A percentile compares a stretch with the other conserved stretches of the same genome.
phyloP scores from a whole-genome alignment of 1,140 invertebrate species.

The Pectinophora gossypiella region DNA sequence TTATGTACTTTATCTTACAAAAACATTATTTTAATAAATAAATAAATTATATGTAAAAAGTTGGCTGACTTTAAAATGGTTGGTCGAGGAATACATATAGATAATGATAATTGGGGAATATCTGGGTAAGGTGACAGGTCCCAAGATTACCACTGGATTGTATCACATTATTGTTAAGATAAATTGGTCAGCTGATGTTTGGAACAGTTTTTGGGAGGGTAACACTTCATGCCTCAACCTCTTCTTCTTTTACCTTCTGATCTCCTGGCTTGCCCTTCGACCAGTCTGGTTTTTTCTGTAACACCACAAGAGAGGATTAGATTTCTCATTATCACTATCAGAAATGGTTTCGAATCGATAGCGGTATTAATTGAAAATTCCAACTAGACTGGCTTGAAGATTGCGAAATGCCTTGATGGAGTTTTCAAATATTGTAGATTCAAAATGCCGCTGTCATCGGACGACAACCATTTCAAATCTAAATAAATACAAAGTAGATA shows the following conservation, averaged over 20 bases:
- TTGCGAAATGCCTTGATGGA: no score
- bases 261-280: constrained; percentile 90
- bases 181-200: constrained; percentile 38
- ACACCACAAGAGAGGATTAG: constrained; percentile 31
- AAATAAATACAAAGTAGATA: no score
- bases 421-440: no score
- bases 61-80: constrained; percentile 45
- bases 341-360: no score
- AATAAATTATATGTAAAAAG: constrained; percentile 53
- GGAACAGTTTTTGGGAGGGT: constrained; percentile 42
- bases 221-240: constrained; percentile 86
- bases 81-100: constrained; percentile 31
- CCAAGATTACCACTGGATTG: neutral
- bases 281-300: constrained; percentile 94
- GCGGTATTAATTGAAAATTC: no score
- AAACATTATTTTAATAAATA: constrained; percentile 66
- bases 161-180: no score
- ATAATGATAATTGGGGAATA: constrained; percentile 33
- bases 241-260: constrained; percentile 92
- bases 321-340: neutral
- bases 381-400: no score
- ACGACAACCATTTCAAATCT: no score
- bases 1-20: constrained; percentile 69
- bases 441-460: no score
- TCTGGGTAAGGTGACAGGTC: constrained; percentile 15